Conservation (phyloP, 2,797 vertebrate genomes). For the Pogoniulus pusillus region DNA sequence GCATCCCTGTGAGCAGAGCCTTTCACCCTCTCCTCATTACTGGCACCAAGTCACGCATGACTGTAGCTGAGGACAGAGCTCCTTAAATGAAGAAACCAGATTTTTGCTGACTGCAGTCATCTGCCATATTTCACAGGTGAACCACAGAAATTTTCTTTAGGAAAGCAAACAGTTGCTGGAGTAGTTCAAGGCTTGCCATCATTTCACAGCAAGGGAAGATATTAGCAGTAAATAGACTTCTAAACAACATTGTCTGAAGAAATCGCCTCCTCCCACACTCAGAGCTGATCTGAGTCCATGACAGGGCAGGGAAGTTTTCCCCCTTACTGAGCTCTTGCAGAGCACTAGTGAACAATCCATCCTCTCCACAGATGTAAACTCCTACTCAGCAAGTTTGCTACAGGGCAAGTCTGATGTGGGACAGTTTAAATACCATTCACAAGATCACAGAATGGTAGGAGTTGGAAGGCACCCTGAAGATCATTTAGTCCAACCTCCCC, state of each 20-base stretch:
- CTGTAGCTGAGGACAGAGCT: background rate
- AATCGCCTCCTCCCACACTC: background rate
- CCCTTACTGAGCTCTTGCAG: background rate
- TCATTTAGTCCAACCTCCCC: no score
- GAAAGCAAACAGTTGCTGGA: background rate
- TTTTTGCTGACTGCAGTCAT: background rate
- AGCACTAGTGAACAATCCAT: background rate
- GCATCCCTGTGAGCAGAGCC: background rate
- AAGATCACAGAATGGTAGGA: no score
- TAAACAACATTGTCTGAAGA: background rate
- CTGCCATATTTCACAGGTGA: background rate
- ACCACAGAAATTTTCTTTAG: background rate
- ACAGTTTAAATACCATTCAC: background rate
- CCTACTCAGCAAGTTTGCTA: background rate
- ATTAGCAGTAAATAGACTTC: background rate
- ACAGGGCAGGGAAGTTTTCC: background rate
- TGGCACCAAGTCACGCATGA: accelerated
- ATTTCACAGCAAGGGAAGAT: background rate
- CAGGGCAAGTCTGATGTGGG: background rate
- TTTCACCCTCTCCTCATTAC: background rate
- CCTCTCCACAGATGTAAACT: background rate
- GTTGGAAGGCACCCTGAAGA: no score
- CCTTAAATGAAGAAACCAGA: background rate
- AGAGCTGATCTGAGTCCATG: background rate
- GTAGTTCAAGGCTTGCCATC: background rate